Base-by-base conservation (phyloP, 2,797 vertebrate species). In the Pelobates cultripes region DNA sequence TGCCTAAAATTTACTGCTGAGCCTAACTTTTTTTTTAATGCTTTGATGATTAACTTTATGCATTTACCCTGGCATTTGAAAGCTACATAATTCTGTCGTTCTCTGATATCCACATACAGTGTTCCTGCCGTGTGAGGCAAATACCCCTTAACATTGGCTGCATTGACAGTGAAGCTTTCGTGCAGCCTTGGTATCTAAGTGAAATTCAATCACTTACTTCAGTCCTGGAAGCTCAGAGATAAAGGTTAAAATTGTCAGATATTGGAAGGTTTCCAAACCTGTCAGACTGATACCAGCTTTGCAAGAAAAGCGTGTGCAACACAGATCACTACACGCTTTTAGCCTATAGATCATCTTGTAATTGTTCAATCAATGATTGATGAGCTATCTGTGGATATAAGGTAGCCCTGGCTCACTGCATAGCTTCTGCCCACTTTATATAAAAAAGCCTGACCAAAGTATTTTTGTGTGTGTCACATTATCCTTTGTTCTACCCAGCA, bases 361-460 rank as follows among this genome's bases (percentile, higher is more conserved):
- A 51, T 17, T 17, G 70, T 55, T 40, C 71, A 82, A 78, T 89
- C 88, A 89, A 89, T 91, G 93, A 94, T 92, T 92, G 90, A 93
- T 90, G 91, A 40, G 28, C n/a, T 93, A 87, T 89, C 90, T 86
- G 87, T 86, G 89, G 90, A 92, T 89, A 82, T 86, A 91, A 88
- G 89, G 88, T 91, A 89, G 90, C 91, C 15, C 15, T 72, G 43
- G 10, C 3, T 68, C 3, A 6, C 14, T 64, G 5, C 28, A 40
- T 64, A 40, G 61, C 28, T 40, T 64, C 10, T 64, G 14, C 61
- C 17, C 17, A 28, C 7, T 64, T 64, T 17, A 64, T 64, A 40
- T 4, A 64, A 28, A 7, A 28, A 64, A 14, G n/a, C n/a, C 61
- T 17, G 3, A 28, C 3, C 15, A 17, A 12, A 28, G 17, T 17